Conservation (phyloP, 2,797 vertebrate genomes). For the Epinephelus coioides region DNA sequence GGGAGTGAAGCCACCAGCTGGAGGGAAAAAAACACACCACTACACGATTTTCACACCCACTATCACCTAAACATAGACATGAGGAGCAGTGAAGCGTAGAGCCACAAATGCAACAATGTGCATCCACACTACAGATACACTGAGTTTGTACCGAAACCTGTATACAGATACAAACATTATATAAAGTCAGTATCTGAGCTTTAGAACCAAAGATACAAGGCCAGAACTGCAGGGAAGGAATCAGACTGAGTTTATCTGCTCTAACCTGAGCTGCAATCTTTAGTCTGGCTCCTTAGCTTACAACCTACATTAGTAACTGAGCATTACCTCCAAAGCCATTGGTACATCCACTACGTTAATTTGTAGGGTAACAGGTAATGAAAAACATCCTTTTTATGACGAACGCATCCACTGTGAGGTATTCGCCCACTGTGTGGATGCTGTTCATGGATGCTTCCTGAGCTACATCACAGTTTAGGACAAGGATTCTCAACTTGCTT, state of each 20-base stretch:
- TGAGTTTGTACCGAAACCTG: not conserved
- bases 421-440: not conserved
- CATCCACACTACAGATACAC: not conserved
- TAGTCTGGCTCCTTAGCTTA: not conserved
- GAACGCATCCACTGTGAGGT: not conserved
- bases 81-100: slow-evolving; percentile 15
- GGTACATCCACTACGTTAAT: too few species aligned
- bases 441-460: too few species aligned
- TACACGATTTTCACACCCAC: slow-evolving; percentile 20
- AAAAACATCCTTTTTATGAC: too few species aligned
- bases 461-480: too few species aligned
- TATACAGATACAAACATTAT: not conserved
- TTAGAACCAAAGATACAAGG: too few species aligned
- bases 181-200: too few species aligned
- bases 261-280: not conserved
- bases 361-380: not conserved
- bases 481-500: too few species aligned
- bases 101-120: not conserved
- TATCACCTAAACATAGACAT: not conserved
- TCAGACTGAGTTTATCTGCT: not conserved
- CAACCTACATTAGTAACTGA: not conserved
- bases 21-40: slow-evolving; percentile 14
- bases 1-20: slow-evolving; percentile 30
- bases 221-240: too few species aligned
- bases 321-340: too few species aligned